Percentiles rank a stretch among this genome's conserved stretches.
phyloP scores from a whole-genome alignment of 2,113 vertebrate genomes.

The Irena cyanogastra region DNA sequence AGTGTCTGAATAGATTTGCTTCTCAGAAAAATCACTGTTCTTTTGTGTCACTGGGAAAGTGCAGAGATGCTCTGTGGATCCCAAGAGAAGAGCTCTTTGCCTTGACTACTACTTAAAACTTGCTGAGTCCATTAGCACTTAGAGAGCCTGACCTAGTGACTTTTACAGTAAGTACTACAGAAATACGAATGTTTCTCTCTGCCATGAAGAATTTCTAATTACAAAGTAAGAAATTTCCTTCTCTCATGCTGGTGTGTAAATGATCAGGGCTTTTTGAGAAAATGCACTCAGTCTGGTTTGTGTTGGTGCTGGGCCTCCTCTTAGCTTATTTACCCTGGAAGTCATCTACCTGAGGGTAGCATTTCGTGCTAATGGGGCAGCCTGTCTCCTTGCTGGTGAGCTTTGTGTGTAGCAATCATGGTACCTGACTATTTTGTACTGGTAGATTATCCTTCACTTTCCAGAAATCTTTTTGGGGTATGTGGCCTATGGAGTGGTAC shows the following conservation, averaged over 20 bases:
- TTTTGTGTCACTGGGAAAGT: background rate
- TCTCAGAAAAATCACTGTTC: background rate
- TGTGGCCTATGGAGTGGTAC: background rate
- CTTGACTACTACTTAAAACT: background rate
- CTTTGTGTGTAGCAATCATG: background rate
- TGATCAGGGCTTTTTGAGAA: background rate
- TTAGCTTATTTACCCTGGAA: background rate
- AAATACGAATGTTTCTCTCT: background rate
- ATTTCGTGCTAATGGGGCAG: background rate
- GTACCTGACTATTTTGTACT: background rate
- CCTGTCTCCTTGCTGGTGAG: background rate
- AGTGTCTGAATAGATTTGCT: background rate
- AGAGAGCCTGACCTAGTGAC: background rate
- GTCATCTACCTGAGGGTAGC: background rate
- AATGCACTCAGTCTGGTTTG: background rate
- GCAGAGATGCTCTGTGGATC: background rate
- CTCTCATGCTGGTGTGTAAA: background rate
- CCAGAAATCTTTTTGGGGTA: background rate
- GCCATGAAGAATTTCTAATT: background rate
- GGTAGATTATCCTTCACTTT: background rate
- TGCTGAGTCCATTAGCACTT: background rate
- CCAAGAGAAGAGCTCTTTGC: background rate
- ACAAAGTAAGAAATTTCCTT: background rate
- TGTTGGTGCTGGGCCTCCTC: background rate
- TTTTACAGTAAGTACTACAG: background rate